Evolutionary conservation across 2,113 vertebrate species (phyloP).

Genomic region (Phyllostomus hastatus): DNA sequence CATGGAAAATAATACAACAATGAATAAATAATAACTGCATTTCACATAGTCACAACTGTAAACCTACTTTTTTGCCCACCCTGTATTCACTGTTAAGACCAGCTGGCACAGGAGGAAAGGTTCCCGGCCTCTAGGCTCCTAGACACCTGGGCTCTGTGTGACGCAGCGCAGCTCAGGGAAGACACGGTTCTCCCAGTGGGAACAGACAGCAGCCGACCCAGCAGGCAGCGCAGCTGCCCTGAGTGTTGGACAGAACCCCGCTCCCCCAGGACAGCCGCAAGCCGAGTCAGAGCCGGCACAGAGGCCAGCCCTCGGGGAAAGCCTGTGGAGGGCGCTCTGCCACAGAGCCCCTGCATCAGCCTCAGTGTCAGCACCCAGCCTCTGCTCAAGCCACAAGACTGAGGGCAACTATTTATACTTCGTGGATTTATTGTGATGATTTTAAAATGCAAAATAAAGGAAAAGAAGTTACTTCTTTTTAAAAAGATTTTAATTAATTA

Average conservation of each 20-base stretch:
- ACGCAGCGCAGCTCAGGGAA: not conserved
- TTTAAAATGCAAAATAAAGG: not conserved
- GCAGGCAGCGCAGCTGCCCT: fast-evolving
- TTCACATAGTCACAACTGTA: not conserved
- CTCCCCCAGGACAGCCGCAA: not conserved
- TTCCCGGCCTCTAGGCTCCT: not conserved
- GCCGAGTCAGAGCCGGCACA: not conserved
- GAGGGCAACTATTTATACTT: not conserved
- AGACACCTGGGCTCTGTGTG: not conserved
- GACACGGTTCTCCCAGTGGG: not conserved
- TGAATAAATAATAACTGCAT: not conserved
- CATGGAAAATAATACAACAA: not conserved
- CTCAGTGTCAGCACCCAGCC: not conserved
- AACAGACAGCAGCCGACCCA: not conserved
- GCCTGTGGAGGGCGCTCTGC: not conserved
- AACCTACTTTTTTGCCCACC: not conserved
- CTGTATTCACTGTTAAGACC: not conserved
- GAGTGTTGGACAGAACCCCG: not conserved
- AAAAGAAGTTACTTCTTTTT: not conserved
- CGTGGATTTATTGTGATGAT: not conserved
- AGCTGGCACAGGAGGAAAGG: not conserved
- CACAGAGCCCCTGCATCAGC: fast-evolving
- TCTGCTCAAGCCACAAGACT: not conserved
- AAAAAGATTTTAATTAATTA: too few relatives aligned
- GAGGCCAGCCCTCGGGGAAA: not conserved